Evolutionary conservation across 2,113 vertebrate genomes (phyloP).

Genomic region (Neofelis nebulosa): DNA sequence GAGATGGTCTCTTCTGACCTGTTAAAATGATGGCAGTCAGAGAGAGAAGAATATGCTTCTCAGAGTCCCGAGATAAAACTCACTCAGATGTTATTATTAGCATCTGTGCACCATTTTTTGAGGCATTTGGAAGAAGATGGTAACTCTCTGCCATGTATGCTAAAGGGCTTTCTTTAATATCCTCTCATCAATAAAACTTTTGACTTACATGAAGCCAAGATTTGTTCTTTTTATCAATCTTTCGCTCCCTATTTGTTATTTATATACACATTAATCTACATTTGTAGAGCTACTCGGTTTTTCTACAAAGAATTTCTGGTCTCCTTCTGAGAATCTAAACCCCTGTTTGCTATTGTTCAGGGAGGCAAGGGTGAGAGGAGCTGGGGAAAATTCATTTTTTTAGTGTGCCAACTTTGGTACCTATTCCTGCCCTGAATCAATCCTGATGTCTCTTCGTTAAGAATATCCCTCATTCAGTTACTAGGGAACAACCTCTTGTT

Average conservation of each 20-base stretch:
- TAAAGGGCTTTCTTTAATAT: background rate
- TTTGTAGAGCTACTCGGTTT: background rate
- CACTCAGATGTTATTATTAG: background rate
- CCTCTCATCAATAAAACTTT: background rate
- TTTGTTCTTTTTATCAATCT: background rate
- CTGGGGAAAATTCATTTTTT: background rate
- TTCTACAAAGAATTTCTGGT: background rate
- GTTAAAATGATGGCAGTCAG: background rate
- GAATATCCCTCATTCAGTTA: background rate
- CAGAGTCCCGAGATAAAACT: background rate
- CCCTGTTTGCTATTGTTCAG: background rate
- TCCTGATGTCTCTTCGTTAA: background rate
- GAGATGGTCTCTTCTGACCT: background rate
- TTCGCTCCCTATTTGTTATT: background rate
- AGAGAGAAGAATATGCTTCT: background rate
- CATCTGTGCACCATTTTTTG: background rate
- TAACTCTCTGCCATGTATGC: background rate
- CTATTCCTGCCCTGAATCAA: background rate
- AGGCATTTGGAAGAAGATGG: background rate
- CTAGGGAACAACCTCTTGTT: background rate
- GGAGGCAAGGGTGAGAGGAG: background rate
- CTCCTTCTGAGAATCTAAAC: background rate
- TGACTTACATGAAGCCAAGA: background rate
- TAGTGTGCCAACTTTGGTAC: background rate
- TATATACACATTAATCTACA: background rate